These are phyloP conservation scores for Archips crataeganus DNA, from an alignment of 2,888 invertebrate genomes.

Conservation along the genomic window DNA sequence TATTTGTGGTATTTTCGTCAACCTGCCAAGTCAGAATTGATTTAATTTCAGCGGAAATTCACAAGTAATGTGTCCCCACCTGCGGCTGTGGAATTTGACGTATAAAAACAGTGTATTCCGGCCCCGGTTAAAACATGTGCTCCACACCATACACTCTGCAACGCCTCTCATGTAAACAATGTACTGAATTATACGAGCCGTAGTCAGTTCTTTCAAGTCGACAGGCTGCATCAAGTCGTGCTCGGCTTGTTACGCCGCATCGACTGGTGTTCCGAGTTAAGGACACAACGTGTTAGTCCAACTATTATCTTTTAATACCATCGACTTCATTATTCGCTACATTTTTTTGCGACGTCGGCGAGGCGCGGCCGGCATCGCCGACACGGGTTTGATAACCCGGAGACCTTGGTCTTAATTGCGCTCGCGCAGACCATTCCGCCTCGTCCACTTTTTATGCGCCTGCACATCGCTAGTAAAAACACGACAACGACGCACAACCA, in stretches of 20 bases:
- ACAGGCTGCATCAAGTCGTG: slow-evolving; percentile 40
- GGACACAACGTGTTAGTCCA: slow-evolving; percentile 71
- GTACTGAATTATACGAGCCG: slow-evolving; percentile 17
- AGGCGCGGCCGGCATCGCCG: slow-evolving; percentile 76
- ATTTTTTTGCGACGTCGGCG: slow-evolving; percentile 80
- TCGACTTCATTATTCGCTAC: slow-evolving; percentile 81
- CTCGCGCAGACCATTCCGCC: slow-evolving; percentile 82
- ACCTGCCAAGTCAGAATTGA: not conserved
- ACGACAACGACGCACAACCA: slow-evolving; percentile 73
- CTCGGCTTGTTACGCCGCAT: slow-evolving; percentile 28
- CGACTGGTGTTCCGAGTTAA: slow-evolving; percentile 51
- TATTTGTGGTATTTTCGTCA: not conserved
- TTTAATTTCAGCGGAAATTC: not conserved
- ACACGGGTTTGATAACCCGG: slow-evolving; percentile 85
- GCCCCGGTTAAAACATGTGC: slow-evolving; percentile 33
- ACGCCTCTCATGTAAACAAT: slow-evolving; percentile 31
- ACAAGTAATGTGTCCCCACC: slow-evolving; percentile 18
- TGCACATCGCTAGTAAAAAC: slow-evolving; percentile 85
- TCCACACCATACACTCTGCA: slow-evolving; percentile 11
- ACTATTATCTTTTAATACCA: slow-evolving; percentile 84
- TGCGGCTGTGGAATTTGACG: slow-evolving; percentile 26
- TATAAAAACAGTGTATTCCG: slow-evolving; percentile 36
- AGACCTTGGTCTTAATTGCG: slow-evolving; percentile 86
- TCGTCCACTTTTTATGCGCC: slow-evolving; percentile 84
- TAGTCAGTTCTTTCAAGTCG: slow-evolving; percentile 3